Base-by-base conservation (phyloP, 2,888 invertebrate genomes). In the Neoscelio sp. region DNA sequence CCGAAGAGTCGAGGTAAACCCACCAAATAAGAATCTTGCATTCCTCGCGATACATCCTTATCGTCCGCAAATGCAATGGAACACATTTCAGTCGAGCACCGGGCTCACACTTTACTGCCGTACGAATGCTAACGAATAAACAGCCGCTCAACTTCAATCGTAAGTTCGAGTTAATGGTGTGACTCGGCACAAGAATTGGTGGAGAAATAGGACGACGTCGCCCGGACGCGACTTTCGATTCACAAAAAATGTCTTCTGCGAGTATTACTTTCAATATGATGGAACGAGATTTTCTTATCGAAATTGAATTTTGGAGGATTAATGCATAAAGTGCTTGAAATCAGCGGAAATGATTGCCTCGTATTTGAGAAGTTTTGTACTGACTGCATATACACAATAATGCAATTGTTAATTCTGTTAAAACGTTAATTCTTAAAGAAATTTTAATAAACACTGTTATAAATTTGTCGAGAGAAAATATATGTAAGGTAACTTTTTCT, bases 51-150 rank as follows among this genome's bases (percentile, higher is more conserved):
- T 38, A 33, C 35, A 10, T 33, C 48, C 46, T 50, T 38, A 50
- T 33, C 48, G 17, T 44, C 46, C 3, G 8, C 48, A 48, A 50
- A 64, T 64, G 33, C 42, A 33, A 23, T 18, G 7, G 26, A 20
- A 50, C 48, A 38, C 15, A 26, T 46, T 64, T 48, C 38, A 33
- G 38, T 33, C 64, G 35, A 17, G 17, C 64, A 48, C 48, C 64
- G 8, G 33, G 8, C 5, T 33, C 33, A 33, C 33, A 33, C 8
- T 38, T 64, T 64, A 38, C 23, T 23, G 38, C 38, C 48, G 38
- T 64, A 64, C 48, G 48, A 64, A 64, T 64, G 48, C 64, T 64
- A 64, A 64, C 38, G 64, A 64, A 64, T 64, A 64, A 64, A 48
- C 48, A 64, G 48, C 48, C 26, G 64, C 48, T 64, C 35, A 35